Evolutionary conservation across 1,140 invertebrate species (phyloP).

Genomic region (Drosophila sproati): DNA sequence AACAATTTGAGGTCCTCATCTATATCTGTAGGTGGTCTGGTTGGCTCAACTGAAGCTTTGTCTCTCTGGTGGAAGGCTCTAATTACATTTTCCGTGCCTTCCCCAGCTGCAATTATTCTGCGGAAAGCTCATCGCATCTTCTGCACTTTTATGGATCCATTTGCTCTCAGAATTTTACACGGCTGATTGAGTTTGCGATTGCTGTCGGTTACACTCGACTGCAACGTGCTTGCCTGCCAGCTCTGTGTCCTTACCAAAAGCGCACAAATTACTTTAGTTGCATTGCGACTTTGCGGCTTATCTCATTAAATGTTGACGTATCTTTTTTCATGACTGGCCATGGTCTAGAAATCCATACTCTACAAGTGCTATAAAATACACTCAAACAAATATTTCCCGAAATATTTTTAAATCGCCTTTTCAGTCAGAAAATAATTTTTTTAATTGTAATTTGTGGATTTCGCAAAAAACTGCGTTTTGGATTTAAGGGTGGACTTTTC

Average conservation of each 20-base stretch:
- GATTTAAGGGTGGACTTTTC: no score
- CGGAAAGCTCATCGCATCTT: background rate
- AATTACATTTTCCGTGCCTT: conserved; percentile 32
- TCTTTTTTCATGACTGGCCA: background rate
- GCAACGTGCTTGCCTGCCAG: conserved; percentile 1
- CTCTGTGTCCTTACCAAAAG: conserved; percentile 17
- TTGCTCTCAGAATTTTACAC: conserved; percentile 48
- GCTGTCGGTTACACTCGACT: conserved; percentile 45
- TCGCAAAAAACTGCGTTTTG: no score
- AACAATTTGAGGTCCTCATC: background rate
- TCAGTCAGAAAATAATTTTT: no score
- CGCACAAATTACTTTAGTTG: conserved; percentile 66
- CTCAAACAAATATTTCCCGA: no score
- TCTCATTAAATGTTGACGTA: conserved; percentile 59
- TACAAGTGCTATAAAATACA: no score
- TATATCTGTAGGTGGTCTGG: background rate
- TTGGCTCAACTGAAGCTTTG: background rate
- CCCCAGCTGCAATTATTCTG: background rate
- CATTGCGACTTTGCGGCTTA: conserved; percentile 46
- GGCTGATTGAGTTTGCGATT: conserved; percentile 73
- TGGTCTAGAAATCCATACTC: conserved; percentile 16
- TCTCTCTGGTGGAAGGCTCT: background rate
- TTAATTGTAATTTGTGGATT: no score
- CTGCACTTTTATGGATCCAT: background rate
- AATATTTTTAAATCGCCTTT: no score